Conservation (phyloP, 2,113 vertebrate species). For the Empidonax alnorum region DNA sequence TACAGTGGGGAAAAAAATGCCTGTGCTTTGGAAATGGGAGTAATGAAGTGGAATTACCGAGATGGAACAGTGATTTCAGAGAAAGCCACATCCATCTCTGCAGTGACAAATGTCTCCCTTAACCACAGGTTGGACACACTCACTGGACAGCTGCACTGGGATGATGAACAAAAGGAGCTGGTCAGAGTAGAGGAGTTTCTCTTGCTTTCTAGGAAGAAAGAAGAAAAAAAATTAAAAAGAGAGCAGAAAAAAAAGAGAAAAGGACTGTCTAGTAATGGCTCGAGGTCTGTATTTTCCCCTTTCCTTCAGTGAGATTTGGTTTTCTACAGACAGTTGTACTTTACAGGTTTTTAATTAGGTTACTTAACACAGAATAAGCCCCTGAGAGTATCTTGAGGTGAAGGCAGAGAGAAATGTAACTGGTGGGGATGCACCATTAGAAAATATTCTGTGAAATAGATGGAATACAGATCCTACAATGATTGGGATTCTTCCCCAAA, state of each 20-base stretch:
- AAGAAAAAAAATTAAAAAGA: neutral
- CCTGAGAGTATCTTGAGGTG: neutral
- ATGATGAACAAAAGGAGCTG: neutral
- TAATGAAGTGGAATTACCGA: neutral
- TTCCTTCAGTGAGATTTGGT: neutral
- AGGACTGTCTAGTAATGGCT: neutral
- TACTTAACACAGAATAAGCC: neutral
- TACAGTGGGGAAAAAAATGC: neutral
- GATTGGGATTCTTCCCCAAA: neutral
- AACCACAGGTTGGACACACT: accelerated
- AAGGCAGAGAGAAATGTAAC: neutral
- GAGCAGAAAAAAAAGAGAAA: neutral
- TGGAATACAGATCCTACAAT: neutral
- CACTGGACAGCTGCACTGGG: neutral
- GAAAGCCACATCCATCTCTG: neutral
- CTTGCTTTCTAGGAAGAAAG: neutral
- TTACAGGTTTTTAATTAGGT: neutral
- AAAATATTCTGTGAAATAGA: neutral
- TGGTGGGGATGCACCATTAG: neutral
- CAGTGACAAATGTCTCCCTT: neutral
- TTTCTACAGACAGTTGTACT: neutral
- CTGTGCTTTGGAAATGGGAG: neutral
- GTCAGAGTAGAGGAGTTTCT: neutral
- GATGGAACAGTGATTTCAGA: neutral
- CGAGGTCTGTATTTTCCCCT: neutral